phyloP scores from a whole-genome alignment of 30 jellyfish, hydroid and myxozoan genomes.

The Aurelia aurita region DNA sequence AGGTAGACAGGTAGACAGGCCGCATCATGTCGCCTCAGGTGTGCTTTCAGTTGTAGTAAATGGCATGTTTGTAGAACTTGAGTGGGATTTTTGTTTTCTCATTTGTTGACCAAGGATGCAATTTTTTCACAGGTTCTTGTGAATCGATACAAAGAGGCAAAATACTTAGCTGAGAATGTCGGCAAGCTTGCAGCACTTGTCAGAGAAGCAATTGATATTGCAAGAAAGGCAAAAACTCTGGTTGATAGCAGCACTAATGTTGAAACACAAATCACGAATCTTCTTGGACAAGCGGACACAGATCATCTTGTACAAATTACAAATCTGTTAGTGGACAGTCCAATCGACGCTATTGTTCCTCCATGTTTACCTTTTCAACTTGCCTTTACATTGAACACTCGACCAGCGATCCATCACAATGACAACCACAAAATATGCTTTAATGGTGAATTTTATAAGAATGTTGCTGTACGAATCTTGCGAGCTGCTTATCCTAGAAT shows the following conservation, averaged over 20 bases:
- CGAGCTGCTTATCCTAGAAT: slow-evolving; percentile 1
- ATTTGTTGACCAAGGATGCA: too few relatives aligned
- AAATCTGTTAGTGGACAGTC: slow-evolving; percentile 1
- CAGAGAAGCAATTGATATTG: slow-evolving; percentile 24
- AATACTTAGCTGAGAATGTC: background rate
- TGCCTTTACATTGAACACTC: slow-evolving; percentile 14
- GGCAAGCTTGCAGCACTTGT: background rate
- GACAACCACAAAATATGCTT: slow-evolving; percentile 35
- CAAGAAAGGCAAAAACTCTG: slow-evolving; percentile 1
- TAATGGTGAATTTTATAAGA: slow-evolving; percentile 46
- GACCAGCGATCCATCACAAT: background rate
- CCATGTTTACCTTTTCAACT: slow-evolving; percentile 39
- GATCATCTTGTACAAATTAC: slow-evolving; percentile 1
- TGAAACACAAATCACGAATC: background rate
- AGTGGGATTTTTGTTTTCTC: too few relatives aligned
- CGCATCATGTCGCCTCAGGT: too few relatives aligned
- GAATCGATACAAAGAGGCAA: slow-evolving; percentile 33
- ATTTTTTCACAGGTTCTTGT: slow-evolving; percentile 9
- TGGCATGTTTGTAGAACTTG: too few relatives aligned
- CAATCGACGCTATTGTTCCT: background rate
- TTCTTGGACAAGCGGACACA: slow-evolving; percentile 10
- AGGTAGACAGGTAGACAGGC: too few relatives aligned
- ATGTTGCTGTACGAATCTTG: slow-evolving; percentile 24
- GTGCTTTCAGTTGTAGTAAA: too few relatives aligned
- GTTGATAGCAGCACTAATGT: slow-evolving; percentile 13